A percentile compares a stretch with the other conserved stretches of the same genome.
phyloP scores from a whole-genome alignment of 2,113 vertebrate genomes.

The Osmerus eperlanus region DNA sequence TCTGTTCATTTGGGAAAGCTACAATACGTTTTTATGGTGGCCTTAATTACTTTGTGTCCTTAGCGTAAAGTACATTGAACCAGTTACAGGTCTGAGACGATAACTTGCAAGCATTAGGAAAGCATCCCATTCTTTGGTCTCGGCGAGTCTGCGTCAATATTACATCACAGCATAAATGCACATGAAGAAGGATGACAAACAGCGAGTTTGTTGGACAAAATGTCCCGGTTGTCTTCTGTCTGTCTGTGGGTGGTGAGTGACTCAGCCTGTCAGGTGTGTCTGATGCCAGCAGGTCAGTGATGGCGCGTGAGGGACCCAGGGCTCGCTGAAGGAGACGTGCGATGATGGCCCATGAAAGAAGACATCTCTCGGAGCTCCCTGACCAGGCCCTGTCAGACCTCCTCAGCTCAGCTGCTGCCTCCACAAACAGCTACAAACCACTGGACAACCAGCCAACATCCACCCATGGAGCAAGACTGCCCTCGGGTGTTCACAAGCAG shows the following conservation, averaged over 20 bases:
- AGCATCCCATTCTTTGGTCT: neutral
- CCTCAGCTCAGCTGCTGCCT: conserved; percentile 52
- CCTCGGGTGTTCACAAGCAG: conserved; percentile 46
- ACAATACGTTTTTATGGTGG: no score
- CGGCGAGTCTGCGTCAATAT: conserved; percentile 13
- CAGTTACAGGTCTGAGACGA: no score
- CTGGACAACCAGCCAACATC: neutral
- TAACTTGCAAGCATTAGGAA: no score
- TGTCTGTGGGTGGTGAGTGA: conserved; percentile 48
- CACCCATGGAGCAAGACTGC: conserved; percentile 48
- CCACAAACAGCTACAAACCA: neutral
- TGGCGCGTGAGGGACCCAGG: conserved; percentile 47
- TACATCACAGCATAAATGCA: conserved; percentile 32
- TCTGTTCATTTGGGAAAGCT: no score
- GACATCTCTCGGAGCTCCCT: conserved; percentile 56
- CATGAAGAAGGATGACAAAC: conserved; percentile 47
- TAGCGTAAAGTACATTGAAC: no score
- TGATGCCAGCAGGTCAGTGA: conserved; percentile 2
- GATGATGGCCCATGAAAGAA: conserved; percentile 50
- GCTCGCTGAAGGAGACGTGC: conserved; percentile 34
- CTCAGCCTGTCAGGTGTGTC: conserved; percentile 53
- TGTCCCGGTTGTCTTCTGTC: conserved; percentile 43
- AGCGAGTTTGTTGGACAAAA: conserved; percentile 41
- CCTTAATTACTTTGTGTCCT: no score
- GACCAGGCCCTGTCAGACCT: conserved; percentile 49